Conservation (phyloP, 2,888 invertebrate species). For the Cephus sareptanus region DNA sequence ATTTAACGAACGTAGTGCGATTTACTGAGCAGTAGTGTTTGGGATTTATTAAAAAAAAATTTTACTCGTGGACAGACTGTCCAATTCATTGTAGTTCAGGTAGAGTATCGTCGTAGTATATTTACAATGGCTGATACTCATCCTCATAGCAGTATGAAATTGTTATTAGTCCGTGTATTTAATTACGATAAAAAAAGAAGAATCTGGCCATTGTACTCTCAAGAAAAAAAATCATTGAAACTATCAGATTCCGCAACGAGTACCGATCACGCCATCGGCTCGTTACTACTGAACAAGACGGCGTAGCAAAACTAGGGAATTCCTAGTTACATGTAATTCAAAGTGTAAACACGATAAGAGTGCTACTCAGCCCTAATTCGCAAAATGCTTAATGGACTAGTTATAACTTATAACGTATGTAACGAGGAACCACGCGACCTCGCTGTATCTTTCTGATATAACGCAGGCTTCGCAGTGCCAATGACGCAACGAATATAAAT, state of each 20-base stretch:
- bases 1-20: no score
- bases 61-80: background rate
- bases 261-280: constrained; percentile 35
- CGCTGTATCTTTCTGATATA: background rate
- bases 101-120: no score
- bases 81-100: no score
- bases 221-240: constrained; percentile 35
- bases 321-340: background rate
- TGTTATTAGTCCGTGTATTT: background rate
- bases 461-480: background rate
- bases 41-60: background rate
- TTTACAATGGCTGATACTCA: background rate
- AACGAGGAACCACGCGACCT: background rate
- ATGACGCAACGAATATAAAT: background rate
- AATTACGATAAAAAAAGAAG: background rate
- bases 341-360: background rate
- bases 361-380: background rate
- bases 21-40: no score
- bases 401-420: background rate
- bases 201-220: constrained; percentile 19
- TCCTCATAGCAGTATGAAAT: background rate
- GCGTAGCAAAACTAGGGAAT: background rate
- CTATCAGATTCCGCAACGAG: background rate
- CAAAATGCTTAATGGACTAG: background rate
- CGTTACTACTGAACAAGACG: constrained; percentile 23